A percentile compares a stretch with the other conserved stretches of the same genome.
Evolutionary conservation across 2,797 vertebrate genomes (phyloP).

Genomic region (Phyllotis vaccarum): DNA sequence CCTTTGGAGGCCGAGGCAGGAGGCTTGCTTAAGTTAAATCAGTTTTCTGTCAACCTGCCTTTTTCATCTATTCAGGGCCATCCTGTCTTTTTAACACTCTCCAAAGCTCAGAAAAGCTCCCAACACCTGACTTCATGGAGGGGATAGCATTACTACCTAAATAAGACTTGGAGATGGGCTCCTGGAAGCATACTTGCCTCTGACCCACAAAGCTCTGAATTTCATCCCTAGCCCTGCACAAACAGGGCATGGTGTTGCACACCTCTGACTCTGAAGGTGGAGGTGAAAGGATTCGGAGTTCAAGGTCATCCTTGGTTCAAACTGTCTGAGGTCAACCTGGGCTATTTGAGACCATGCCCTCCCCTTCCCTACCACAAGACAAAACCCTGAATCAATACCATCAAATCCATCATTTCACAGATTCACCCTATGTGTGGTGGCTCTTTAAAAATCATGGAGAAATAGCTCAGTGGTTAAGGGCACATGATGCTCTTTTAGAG

Average conservation of each 20-base stretch:
- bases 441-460: neutral
- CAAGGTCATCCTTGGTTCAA: neutral
- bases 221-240: neutral
- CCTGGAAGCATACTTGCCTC: neutral
- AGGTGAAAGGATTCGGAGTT: no score
- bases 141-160: neutral
- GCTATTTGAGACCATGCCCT: neutral
- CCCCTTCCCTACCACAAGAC: no score
- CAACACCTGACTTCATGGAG: neutral
- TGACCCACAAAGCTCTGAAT: neutral
- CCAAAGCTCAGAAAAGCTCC: neutral
- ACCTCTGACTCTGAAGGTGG: neutral
- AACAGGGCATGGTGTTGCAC: accelerated
- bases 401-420: neutral
- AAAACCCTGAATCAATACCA: neutral
- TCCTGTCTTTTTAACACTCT: neutral
- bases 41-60: neutral
- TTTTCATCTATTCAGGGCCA: neutral
- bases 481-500: neutral
- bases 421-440: neutral
- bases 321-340: neutral
- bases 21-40: neutral
- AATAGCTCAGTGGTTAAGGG: neutral
- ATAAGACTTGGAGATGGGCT: neutral
- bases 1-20: neutral